Evolutionary conservation across 2,113 vertebrate species (phyloP).

Genomic region (Condylura cristata): DNA sequence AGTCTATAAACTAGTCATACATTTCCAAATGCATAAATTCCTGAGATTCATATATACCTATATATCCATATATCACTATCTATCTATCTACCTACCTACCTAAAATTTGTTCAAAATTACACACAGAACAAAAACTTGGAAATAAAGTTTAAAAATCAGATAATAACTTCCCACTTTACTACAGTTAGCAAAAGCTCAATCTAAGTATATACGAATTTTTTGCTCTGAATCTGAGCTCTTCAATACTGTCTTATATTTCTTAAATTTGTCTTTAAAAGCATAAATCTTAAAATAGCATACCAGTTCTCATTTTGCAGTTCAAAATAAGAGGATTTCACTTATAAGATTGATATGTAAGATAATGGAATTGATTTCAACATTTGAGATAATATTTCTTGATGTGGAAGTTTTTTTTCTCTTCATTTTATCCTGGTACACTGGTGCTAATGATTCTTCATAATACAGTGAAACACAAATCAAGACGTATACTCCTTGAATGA

Average conservation of each 20-base stretch:
- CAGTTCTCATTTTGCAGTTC: not conserved
- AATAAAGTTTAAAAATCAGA: not conserved
- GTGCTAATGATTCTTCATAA: slow-evolving; percentile 28
- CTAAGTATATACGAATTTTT: not conserved
- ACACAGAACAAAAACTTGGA: not conserved
- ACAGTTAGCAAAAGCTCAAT: not conserved
- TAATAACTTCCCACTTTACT: not conserved
- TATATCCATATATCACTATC: too few relatives aligned
- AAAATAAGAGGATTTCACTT: not conserved
- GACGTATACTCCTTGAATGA: not conserved
- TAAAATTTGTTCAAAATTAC: not conserved
- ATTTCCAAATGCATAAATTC: not conserved
- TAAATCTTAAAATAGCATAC: not conserved
- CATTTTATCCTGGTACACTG: not conserved
- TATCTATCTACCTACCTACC: too few relatives aligned
- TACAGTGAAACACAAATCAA: slow-evolving; percentile 54
- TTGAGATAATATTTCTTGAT: not conserved
- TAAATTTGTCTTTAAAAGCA: not conserved
- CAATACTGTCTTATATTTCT: not conserved
- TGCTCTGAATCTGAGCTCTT: not conserved
- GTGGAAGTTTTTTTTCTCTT: not conserved
- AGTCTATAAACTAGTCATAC: not conserved
- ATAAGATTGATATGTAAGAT: not conserved
- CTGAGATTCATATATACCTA: not conserved
- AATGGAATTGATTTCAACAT: not conserved